Evolutionary conservation across 2,113 vertebrate genomes (phyloP).

Genomic region (Petromus typicus): DNA sequence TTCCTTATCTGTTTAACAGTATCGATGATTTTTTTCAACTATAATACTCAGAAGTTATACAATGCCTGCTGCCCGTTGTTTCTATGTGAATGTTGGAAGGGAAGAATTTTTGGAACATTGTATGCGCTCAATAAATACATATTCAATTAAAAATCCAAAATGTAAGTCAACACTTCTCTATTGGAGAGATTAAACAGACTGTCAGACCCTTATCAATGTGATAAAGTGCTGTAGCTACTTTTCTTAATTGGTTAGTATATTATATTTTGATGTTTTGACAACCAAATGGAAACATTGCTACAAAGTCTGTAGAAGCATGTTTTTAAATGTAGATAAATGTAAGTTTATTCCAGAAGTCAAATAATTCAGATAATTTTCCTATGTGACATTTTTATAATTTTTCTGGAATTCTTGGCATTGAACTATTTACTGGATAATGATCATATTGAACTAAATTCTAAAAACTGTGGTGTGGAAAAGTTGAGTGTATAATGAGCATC

Average conservation of each 20-base stretch:
- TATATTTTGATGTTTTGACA: slow-evolving; percentile 39
- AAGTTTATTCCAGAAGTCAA: slow-evolving; percentile 62
- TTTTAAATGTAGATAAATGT: slow-evolving; percentile 58
- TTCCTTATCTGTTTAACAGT: slow-evolving; percentile 47
- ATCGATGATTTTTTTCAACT: slow-evolving; percentile 36
- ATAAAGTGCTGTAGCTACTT: background rate
- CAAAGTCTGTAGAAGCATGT: background rate
- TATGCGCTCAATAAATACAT: slow-evolving; percentile 8
- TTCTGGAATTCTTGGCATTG: slow-evolving; percentile 22
- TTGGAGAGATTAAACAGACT: slow-evolving; percentile 39
- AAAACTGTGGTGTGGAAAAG: slow-evolving; percentile 30
- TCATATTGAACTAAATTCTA: slow-evolving; percentile 41
- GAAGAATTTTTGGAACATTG: slow-evolving; percentile 39
- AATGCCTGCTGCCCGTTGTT: slow-evolving; percentile 32
- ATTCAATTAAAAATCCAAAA: slow-evolving; percentile 48
- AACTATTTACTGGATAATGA: slow-evolving; percentile 40
- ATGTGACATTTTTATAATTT: slow-evolving; percentile 51
- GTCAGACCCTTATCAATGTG: background rate
- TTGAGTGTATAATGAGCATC: slow-evolving; percentile 33
- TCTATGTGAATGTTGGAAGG: background rate
- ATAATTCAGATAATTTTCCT: slow-evolving; percentile 55
- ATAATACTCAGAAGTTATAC: background rate
- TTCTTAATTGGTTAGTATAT: slow-evolving; percentile 18
- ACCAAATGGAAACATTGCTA: slow-evolving; percentile 48
- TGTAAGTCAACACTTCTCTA: slow-evolving; percentile 15